Percentiles rank a stretch among this genome's conserved stretches.
These are phyloP conservation scores for Thelaira solivaga DNA, from an alignment of 2,888 invertebrate genomes.

Conservation along the genomic window DNA sequence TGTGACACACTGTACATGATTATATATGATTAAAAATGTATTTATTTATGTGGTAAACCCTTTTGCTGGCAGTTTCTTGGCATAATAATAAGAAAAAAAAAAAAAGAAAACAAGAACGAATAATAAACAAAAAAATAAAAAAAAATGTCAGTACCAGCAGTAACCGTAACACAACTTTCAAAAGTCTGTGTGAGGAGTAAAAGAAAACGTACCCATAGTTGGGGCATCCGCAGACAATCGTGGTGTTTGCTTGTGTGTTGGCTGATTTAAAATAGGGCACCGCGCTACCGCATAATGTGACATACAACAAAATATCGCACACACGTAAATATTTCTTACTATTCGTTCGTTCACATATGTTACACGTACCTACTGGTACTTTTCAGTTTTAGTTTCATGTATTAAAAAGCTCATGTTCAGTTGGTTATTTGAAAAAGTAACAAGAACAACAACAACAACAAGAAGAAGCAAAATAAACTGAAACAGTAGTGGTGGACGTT, in stretches of 20 bases:
- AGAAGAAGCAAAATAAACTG: not conserved
- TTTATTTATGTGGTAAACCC: constrained; percentile 60
- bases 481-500: constrained; percentile 49
- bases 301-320: constrained; percentile 47
- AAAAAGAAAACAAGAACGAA: not conserved
- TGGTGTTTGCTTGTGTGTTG: constrained; percentile 26
- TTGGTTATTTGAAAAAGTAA: constrained; percentile 18
- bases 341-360: not conserved
- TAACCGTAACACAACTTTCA: constrained; percentile 53
- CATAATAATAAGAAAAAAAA: constrained; percentile 41
- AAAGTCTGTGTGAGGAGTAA: constrained; percentile 11
- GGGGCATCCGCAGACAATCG: constrained; percentile 16
- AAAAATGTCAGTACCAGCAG: constrained; percentile 39
- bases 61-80: constrained; percentile 52
- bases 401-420: constrained; percentile 14
- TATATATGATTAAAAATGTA: constrained; percentile 55
- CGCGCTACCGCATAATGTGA: constrained; percentile 61
- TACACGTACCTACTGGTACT: not conserved
- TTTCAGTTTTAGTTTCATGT: constrained; percentile 31
- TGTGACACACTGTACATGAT: constrained; percentile 29
- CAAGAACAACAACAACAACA: not conserved
- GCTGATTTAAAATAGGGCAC: constrained; percentile 62
- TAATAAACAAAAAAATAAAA: not conserved
- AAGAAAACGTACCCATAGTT: constrained; percentile 39
- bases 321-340: constrained; percentile 27